phyloP scores from a whole-genome alignment of 2,888 invertebrate genomes.

The Pammene aurita region DNA sequence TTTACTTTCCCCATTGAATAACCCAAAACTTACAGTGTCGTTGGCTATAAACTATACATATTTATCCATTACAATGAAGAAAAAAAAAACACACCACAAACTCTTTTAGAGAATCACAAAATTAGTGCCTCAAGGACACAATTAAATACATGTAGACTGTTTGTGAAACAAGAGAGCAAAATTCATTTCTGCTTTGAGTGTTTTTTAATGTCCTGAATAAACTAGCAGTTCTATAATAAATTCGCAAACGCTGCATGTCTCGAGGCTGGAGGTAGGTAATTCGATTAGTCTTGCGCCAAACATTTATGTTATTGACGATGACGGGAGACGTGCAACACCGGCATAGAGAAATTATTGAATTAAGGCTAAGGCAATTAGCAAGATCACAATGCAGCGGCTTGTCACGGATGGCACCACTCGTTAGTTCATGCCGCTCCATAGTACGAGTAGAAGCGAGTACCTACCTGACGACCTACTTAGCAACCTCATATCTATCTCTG shows the following conservation, averaged over 20 bases:
- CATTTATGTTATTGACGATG: constrained; percentile 4
- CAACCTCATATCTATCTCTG: background rate
- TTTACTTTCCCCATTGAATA: no score
- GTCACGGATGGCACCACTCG: constrained; percentile 9
- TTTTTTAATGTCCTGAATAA: no score
- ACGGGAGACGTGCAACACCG: constrained; percentile 2
- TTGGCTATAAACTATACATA: no score
- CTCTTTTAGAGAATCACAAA: no score
- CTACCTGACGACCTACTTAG: background rate
- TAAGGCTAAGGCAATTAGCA: constrained; percentile 31
- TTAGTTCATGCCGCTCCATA: background rate
- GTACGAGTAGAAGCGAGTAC: background rate
- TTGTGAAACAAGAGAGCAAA: no score
- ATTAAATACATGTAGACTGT: no score
- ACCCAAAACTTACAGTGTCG: no score
- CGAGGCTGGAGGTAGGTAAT: background rate
- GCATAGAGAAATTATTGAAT: constrained; percentile 29
- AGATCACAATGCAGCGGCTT: constrained; percentile 18
- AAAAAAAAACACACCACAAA: no score
- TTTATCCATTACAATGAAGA: no score
- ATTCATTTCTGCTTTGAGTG: no score
- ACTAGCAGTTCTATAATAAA: no score
- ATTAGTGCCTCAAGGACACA: no score
- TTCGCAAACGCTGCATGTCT: background rate
- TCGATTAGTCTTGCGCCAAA: background rate